Evolutionary conservation across 2,113 vertebrate genomes (phyloP).

Genomic region (Protobothrops flavoviridis): DNA sequence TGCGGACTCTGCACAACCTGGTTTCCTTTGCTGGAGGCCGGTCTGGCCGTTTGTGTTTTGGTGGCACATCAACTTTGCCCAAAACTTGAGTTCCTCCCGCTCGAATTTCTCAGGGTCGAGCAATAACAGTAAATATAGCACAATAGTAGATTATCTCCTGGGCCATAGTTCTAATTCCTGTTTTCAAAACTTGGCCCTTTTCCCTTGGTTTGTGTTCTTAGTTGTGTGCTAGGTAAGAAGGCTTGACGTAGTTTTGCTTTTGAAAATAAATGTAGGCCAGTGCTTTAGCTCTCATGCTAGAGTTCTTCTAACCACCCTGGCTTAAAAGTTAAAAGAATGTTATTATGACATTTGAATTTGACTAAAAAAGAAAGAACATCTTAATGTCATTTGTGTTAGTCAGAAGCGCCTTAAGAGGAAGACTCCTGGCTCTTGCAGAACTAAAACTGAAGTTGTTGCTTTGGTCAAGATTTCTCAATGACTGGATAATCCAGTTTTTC

Average conservation of each 20-base stretch:
- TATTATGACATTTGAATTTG: not conserved
- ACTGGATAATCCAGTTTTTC: not conserved
- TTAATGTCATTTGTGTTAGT: not conserved
- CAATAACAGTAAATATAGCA: not conserved
- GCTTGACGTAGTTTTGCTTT: not conserved
- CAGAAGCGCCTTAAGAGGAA: not conserved
- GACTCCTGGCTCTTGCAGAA: no score
- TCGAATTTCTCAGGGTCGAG: not conserved
- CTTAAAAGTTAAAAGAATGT: not conserved
- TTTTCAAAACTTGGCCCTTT: not conserved
- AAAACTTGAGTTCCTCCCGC: not conserved
- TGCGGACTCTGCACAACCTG: no score
- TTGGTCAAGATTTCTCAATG: not conserved
- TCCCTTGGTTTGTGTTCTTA: no score
- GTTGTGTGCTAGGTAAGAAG: not conserved
- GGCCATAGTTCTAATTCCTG: not conserved
- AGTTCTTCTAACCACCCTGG: not conserved
- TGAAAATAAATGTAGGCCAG: not conserved
- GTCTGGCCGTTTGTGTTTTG: not conserved
- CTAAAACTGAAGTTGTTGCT: not conserved
- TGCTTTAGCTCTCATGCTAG: no score
- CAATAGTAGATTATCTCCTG: not conserved
- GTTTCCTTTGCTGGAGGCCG: not conserved
- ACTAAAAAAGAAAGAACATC: not conserved
- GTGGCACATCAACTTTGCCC: no score